Base-by-base conservation (phyloP, 2,797 vertebrate species). In the Rhinogobio ventralis region DNA sequence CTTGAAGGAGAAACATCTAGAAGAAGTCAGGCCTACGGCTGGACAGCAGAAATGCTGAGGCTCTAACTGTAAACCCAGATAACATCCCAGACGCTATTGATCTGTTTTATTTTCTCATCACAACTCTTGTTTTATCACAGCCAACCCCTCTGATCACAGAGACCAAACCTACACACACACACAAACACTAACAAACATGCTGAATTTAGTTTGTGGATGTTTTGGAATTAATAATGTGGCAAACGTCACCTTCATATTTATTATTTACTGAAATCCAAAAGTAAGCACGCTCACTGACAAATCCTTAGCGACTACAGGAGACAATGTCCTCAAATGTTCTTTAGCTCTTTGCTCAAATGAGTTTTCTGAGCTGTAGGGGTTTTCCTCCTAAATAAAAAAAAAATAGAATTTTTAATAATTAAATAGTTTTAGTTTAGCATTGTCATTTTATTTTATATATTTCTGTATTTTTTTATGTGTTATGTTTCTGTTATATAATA, bases 61-160 rank as follows among this genome's bases (percentile, higher is more conserved):
- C 68, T 60, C 33, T 67, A 66, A 55, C 75, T 81, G 46, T 80
- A 82, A 82, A 82, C 28, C 45, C n/a, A 36, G 81, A 86, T 78
- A 82, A 82, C 85, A 77, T 79, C 68, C 28, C 49, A 39, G 75
- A 79, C 39, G 13, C 67, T 85, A 84, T 84, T 77, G 73, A 84
- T 86, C 60, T 62, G 75, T 67, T 76, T 84, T 83, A 84, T 84
- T 87, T 83, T 75, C 73, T 67, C 86, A 83, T 86, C 84, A 86
- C 86, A 73, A 46, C 75, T 49, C 79, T 55, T 75, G 45, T 42
- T 78, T 85, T 83, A 84, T 86, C 62, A 74, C 64, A 67, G 20
- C 42, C 62, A 62, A 13, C 15, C 20, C 8, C 39, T 68, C 30
- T 60, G 81, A 75, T 64, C 46, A 60, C 19, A 51, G 33, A 51